phyloP scores from a whole-genome alignment of 2,888 invertebrate species.

The Cenopis cana region DNA sequence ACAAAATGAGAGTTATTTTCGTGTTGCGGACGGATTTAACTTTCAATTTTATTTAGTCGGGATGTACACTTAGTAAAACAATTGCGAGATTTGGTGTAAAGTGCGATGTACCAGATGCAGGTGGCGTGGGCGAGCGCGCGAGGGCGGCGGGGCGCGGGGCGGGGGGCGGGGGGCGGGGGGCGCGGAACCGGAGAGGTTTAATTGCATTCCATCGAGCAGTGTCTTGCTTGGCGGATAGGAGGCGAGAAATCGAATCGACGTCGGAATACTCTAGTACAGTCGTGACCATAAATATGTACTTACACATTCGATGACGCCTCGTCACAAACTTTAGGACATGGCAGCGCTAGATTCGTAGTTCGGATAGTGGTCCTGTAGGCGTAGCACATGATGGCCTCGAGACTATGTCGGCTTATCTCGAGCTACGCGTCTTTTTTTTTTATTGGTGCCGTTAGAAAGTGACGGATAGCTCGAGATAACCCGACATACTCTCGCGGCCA shows the following conservation, averaged over 20 bases:
- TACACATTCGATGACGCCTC: too few relatives aligned
- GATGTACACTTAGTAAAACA: conserved; percentile 14
- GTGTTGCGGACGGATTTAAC: conserved; percentile 32
- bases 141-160: not conserved
- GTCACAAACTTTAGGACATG: too few relatives aligned
- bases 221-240: conserved; percentile 14
- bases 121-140: conserved; percentile 22
- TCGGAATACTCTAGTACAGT: not conserved
- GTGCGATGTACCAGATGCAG: conserved; percentile 25
- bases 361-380: too few relatives aligned
- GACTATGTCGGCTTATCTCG: too few relatives aligned
- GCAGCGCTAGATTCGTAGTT: too few relatives aligned
- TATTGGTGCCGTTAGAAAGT: too few relatives aligned
- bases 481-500: too few relatives aligned
- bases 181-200: conserved; percentile 22
- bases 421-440: too few relatives aligned
- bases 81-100: conserved; percentile 25
- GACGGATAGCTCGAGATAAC: too few relatives aligned
- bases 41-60: conserved; percentile 36
- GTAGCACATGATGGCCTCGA: too few relatives aligned
- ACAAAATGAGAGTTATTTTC: conserved; percentile 28
- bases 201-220: conserved; percentile 35
- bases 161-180: not conserved
- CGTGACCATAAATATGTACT: not conserved
- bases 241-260: conserved; percentile 12